These are phyloP conservation scores for Meganola albula DNA, from an alignment of 2,888 invertebrate genomes.

Conservation along the genomic window DNA sequence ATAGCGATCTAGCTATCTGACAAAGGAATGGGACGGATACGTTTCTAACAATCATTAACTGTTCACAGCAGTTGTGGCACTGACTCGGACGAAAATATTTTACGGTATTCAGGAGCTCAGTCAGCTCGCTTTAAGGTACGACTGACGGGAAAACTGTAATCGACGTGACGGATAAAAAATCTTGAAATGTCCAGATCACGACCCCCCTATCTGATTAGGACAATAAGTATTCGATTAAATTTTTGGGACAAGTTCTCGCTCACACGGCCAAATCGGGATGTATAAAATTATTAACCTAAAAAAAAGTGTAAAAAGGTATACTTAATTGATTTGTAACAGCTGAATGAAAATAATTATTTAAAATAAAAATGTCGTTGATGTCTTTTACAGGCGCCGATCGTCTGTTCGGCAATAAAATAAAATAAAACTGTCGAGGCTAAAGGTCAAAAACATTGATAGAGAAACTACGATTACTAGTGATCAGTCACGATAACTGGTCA, in stretches of 20 bases:
- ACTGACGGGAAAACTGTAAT: conserved; percentile 27
- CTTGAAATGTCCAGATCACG: conserved; percentile 42
- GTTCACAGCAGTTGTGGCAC: conserved; percentile 46
- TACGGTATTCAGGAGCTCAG: conserved; percentile 49
- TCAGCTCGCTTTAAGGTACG: conserved; percentile 28
- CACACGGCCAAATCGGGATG: too few relatives aligned
- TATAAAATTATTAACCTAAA: too few relatives aligned
- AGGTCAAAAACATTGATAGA: conserved; percentile 20
- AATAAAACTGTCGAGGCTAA: too few relatives aligned
- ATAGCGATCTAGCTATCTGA: conserved; percentile 46
- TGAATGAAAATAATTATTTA: too few relatives aligned
- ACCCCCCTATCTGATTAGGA: conserved; percentile 46
- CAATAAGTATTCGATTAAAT: conserved; percentile 42
- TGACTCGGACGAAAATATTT: conserved; percentile 36
- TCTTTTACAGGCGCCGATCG: too few relatives aligned
- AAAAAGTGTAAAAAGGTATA: too few relatives aligned
- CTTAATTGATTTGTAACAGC: too few relatives aligned
- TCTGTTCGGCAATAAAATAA: too few relatives aligned
- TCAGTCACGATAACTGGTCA: conserved; percentile 23
- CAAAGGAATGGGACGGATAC: conserved; percentile 59
- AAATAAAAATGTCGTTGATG: too few relatives aligned
- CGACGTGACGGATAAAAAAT: conserved; percentile 37
- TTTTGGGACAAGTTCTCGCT: conserved; percentile 31
- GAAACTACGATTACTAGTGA: conserved; percentile 17
- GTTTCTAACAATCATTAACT: conserved; percentile 67